Base-by-base conservation (phyloP, 1,140 invertebrate genomes). In the Drosophila mayri region DNA sequence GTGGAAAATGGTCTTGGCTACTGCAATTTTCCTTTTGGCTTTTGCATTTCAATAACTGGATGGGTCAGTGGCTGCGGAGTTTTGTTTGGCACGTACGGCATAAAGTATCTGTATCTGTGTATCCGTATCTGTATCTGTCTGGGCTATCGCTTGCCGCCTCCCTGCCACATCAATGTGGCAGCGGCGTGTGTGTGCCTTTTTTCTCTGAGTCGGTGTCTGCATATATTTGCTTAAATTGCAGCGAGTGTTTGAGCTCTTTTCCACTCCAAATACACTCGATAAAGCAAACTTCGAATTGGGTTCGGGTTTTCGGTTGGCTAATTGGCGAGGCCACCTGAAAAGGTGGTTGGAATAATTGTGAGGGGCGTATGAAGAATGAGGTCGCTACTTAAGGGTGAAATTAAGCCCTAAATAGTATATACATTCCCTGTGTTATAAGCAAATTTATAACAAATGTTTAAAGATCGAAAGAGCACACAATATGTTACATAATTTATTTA, bases 221-320 rank as follows among this genome's bases (percentile, higher is more conserved):
- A 88, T 84, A 87, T 74, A 88, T 88, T 87, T 83, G 81, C 66
- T 80, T 87, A 88, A 87, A 87, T 88, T 87, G 79, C 79, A 81
- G 50, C 70, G 52, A 70, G 58, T 71, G 65, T 55, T 63, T 63
- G 61, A 38, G 63, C 30, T 66, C 54, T 70, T 47, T 71, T 58
- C 65, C 68, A 55, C 62, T 55, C 63, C 38, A 67, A 40, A 67
- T 67, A 65, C 52, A 55, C 62, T 59, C 37, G 65, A 72, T 72
- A 71, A 71, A 67, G 32, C 65, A 72, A 72, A 70, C 67, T 49
- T 59, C 37, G 52, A 28, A 72, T 59, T 59, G 68, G 52, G 50
- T 71, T 70, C 65, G 47, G 64, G 65, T 14, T 46, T 38, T 55
- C 35, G 47, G 65, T 46, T 8, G 65, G 32, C 66, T 70, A 70